Evolutionary conservation across 2,888 invertebrate genomes (phyloP).

Genomic region (Eudasyphora cyanicolor): DNA sequence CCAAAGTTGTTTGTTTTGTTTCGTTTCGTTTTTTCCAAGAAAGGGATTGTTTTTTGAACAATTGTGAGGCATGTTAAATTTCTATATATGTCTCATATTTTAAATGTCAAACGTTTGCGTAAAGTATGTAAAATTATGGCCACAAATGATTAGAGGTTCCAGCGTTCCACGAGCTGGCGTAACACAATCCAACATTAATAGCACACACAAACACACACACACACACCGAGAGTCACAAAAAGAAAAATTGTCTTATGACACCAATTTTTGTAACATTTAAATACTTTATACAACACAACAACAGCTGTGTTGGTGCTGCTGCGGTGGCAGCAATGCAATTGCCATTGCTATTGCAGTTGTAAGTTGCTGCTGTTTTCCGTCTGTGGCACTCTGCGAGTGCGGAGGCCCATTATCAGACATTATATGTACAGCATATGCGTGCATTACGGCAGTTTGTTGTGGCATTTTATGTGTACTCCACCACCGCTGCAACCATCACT

Average conservation of each 20-base stretch:
- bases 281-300: constrained; percentile 5
- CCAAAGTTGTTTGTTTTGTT: no score
- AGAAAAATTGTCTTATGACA: constrained; percentile 21
- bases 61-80: neutral
- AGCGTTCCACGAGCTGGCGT: neutral
- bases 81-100: constrained; percentile 48
- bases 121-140: constrained; percentile 63
- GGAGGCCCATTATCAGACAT: constrained; percentile 54
- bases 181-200: constrained; percentile 33
- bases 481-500: constrained; percentile 47
- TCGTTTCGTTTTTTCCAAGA: neutral
- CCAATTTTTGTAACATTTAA: constrained; percentile 38
- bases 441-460: constrained; percentile 62
- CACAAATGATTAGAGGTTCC: constrained; percentile 56
- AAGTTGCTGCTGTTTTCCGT: constrained; percentile 42
- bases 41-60: constrained; percentile 12
- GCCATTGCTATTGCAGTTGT: constrained; percentile 51
- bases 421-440: constrained; percentile 51
- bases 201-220: no score
- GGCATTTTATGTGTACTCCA: constrained; percentile 60
- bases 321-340: neutral
- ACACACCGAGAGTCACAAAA: constrained; percentile 9
- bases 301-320: constrained; percentile 3
- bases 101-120: constrained; percentile 63
- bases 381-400: neutral